Conservation (phyloP, 1,140 invertebrate species). For the Sinonovacula constricta region DNA sequence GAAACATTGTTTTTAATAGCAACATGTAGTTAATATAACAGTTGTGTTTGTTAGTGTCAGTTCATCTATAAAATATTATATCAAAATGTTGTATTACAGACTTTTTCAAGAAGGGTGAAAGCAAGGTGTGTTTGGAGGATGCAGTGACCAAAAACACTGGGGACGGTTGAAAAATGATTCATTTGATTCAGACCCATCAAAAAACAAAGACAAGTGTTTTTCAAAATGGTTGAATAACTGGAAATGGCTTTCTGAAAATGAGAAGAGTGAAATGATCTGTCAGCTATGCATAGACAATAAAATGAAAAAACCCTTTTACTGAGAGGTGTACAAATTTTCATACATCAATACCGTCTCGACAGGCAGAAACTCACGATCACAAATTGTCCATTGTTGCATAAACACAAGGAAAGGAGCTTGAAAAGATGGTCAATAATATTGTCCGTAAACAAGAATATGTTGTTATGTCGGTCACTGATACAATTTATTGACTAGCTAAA, state of each 20-base stretch:
- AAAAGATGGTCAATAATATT: constrained; percentile 9
- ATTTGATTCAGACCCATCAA: too few species aligned
- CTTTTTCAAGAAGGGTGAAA: too few species aligned
- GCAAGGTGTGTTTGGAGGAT: too few species aligned
- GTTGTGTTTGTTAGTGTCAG: too few species aligned
- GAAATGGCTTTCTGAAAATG: neutral
- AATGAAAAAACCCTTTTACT: neutral
- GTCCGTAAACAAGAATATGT: neutral
- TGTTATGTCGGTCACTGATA: neutral
- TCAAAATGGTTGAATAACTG: constrained; percentile 6
- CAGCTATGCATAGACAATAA: neutral
- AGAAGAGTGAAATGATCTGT: constrained; percentile 17
- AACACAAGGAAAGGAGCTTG: neutral
- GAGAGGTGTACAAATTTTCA: neutral
- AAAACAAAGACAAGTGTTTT: neutral
- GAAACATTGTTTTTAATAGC: too few species aligned
- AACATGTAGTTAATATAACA: too few species aligned
- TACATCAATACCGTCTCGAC: neutral
- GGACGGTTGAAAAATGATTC: too few species aligned
- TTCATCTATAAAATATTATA: too few species aligned
- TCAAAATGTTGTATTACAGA: too few species aligned
- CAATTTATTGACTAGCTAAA: constrained; percentile 10
- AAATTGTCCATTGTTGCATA: neutral
- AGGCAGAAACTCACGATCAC: constrained; percentile 4
- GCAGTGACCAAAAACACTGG: too few species aligned